A percentile compares a stretch with the other conserved stretches of the same genome.
These are phyloP conservation scores for Etheostoma cragini DNA, from an alignment of 2,113 vertebrate species.

Conservation along the genomic window DNA sequence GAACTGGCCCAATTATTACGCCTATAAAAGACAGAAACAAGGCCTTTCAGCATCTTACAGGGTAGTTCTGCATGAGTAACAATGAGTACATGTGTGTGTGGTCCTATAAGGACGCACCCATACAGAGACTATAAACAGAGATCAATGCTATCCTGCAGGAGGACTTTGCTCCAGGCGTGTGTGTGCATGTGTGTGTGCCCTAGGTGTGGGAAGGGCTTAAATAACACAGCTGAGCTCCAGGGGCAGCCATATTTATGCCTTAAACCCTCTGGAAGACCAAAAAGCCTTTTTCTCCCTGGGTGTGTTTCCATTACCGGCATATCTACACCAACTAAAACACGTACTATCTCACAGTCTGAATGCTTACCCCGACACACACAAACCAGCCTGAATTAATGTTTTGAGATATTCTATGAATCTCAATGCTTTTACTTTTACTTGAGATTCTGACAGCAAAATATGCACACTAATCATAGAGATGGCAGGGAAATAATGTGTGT, in stretches of 20 bases:
- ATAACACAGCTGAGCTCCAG: constrained; percentile 79
- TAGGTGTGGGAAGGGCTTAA: constrained; percentile 71
- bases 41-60: constrained; percentile 50
- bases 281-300: constrained; percentile 52
- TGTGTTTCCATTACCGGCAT: constrained; percentile 60
- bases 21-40: constrained; percentile 60
- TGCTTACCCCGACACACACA: constrained; percentile 51
- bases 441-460: constrained; percentile 71
- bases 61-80: constrained; percentile 52
- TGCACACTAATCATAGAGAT: constrained; percentile 72
- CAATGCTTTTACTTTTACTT: constrained; percentile 68
- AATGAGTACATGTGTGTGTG: constrained; percentile 67
- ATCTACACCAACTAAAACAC: constrained; percentile 23
- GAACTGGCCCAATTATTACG: constrained; percentile 59
- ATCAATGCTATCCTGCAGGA: constrained; percentile 77
- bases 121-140: constrained; percentile 79
- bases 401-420: constrained; percentile 72
- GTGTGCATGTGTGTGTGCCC: constrained; percentile 41
- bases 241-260: constrained; percentile 69
- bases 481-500: constrained; percentile 36
- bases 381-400: constrained; percentile 67
- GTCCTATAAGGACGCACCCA: constrained; percentile 81
- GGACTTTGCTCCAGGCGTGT: constrained; percentile 73
- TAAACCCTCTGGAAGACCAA: constrained; percentile 55
- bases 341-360: constrained; percentile 7